Percentiles rank a stretch among this genome's conserved stretches.
These are phyloP conservation scores for Syngnathoides biaculeatus DNA, from an alignment of 2,113 vertebrate species.

Conservation along the genomic window DNA sequence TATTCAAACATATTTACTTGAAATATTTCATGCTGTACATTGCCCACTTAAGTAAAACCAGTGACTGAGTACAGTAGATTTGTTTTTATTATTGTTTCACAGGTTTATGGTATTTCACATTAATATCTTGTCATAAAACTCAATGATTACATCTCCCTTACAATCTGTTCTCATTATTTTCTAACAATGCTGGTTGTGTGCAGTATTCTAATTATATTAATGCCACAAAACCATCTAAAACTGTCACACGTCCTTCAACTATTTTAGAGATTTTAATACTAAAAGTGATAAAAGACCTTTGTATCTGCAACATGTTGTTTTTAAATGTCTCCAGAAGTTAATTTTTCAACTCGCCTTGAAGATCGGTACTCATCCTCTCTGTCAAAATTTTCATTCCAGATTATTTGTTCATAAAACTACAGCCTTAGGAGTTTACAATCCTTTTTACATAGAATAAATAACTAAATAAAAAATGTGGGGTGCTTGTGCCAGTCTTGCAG, in stretches of 20 bases:
- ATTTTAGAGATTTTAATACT: background rate
- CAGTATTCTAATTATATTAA: background rate
- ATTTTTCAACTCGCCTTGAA: background rate
- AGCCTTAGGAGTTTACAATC: background rate
- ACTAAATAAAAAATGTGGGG: background rate
- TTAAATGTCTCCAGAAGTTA: background rate
- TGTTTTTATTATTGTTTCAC: too few species aligned
- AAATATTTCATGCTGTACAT: background rate
- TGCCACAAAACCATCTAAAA: background rate
- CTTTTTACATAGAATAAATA: background rate
- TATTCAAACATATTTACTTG: background rate
- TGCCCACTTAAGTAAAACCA: background rate
- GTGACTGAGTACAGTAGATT: background rate
- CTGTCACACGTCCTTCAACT: background rate
- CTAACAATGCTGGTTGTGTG: background rate
- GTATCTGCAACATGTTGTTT: background rate
- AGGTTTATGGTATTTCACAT: background rate
- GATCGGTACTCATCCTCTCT: background rate
- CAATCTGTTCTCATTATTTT: background rate
- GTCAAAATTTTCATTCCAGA: background rate
- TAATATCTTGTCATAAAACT: background rate
- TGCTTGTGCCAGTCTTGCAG: too few species aligned
- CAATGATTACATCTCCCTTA: too few species aligned
- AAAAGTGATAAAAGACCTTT: background rate
- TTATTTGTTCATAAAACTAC: background rate